phyloP scores from a whole-genome alignment of 1,140 invertebrate genomes.

The Drosophila micromelanica region DNA sequence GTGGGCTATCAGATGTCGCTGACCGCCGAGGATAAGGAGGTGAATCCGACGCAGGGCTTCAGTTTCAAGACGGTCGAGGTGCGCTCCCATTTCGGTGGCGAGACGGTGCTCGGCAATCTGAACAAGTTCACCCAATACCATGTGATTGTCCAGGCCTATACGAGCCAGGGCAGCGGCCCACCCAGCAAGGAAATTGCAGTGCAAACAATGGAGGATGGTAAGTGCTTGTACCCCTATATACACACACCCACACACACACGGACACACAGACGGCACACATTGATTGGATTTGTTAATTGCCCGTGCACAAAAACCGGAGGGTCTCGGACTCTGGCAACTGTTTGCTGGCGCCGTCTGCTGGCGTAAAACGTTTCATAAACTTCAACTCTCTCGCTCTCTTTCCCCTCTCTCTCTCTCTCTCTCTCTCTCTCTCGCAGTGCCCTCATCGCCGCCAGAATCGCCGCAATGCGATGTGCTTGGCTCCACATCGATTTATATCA shows the following conservation, averaged over 20 bases:
- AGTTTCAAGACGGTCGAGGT: constrained; percentile 90
- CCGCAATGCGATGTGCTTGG: constrained; percentile 91
- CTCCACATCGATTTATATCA: constrained; percentile 93
- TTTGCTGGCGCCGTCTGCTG: constrained; percentile 13
- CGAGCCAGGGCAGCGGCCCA: constrained; percentile 94
- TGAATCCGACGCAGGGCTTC: constrained; percentile 85
- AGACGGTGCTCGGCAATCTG: constrained; percentile 88
- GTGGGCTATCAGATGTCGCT: constrained; percentile 92
- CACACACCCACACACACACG: not conserved
- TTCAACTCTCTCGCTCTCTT: not conserved
- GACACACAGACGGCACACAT: constrained; percentile 41
- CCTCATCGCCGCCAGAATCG: constrained; percentile 91
- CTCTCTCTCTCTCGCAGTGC: constrained; percentile 86
- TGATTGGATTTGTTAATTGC: constrained; percentile 82
- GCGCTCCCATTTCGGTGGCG: constrained; percentile 88
- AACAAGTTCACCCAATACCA: constrained; percentile 95
- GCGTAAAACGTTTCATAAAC: constrained; percentile 65
- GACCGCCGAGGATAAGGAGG: constrained; percentile 81
- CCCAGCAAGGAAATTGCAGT: constrained; percentile 91
- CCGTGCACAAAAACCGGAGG: constrained; percentile 57
- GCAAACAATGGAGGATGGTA: constrained; percentile 95
- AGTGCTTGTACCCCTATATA: constrained; percentile 58
- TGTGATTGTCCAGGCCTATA: constrained; percentile 96
- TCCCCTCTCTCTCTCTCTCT: not conserved
- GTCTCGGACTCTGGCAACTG: not conserved